Evolutionary conservation across 2,888 invertebrate genomes (phyloP).

Genomic region (Heliconius charithonia): DNA sequence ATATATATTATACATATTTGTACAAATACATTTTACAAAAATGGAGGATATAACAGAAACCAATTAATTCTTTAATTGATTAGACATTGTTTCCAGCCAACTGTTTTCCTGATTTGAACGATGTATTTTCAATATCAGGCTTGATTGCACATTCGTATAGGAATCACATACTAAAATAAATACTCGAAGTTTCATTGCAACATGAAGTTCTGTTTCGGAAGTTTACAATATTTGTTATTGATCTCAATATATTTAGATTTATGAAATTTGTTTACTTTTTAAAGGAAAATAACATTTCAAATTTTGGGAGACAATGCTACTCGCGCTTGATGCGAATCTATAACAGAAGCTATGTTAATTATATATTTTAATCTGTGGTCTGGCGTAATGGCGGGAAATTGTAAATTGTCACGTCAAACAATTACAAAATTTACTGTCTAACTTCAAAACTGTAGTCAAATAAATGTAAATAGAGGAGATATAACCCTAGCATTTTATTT

Average conservation of each 20-base stretch:
- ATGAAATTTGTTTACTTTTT: no score
- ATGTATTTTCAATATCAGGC: slow-evolving; percentile 25
- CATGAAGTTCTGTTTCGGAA: neutral
- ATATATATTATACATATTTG: no score
- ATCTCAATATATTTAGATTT: no score
- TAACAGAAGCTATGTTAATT: neutral
- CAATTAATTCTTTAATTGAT: slow-evolving; percentile 14
- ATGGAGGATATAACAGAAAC: neutral
- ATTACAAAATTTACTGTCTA: neutral
- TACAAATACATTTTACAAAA: neutral
- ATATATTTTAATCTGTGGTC: neutral
- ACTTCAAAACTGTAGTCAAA: no score
- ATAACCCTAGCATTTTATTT: no score
- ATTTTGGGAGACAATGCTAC: no score
- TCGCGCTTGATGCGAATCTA: neutral
- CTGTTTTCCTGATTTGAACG: slow-evolving; percentile 16
- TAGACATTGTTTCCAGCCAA: slow-evolving; percentile 20
- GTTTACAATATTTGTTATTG: no score
- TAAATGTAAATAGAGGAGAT: no score
- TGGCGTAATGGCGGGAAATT: neutral
- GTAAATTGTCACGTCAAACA: neutral
- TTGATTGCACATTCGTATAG: slow-evolving; percentile 25
- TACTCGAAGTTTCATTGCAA: neutral
- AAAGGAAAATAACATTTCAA: no score
- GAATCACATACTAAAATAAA: neutral